Conservation (phyloP, 2,797 vertebrate species). For the Tiaroga cobitis region DNA sequence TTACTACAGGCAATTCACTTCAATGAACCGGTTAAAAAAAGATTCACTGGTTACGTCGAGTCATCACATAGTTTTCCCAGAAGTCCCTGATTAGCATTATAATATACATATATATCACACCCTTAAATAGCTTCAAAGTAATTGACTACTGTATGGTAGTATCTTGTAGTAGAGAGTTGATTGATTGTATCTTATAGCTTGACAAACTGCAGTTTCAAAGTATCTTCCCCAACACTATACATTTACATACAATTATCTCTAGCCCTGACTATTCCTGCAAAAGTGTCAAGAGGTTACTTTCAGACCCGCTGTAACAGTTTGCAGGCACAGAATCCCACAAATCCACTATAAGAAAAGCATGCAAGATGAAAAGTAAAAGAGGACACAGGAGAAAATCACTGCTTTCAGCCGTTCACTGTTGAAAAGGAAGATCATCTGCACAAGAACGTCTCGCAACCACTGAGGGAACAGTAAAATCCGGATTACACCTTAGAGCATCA, state of each 20-base stretch:
- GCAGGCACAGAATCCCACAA: background rate
- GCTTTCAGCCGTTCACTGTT: background rate
- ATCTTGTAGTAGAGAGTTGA: background rate
- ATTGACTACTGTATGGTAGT: background rate
- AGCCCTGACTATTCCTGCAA: background rate
- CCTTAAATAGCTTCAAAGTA: background rate
- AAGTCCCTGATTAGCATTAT: background rate
- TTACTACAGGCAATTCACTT: background rate
- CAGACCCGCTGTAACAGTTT: background rate
- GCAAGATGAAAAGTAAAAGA: background rate
- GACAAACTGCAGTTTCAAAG: background rate
- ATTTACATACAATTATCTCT: slow-evolving; percentile 10
- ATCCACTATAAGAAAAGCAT: background rate
- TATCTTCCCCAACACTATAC: background rate
- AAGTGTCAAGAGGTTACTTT: background rate
- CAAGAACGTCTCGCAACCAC: background rate
- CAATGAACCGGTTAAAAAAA: background rate
- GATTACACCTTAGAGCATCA: background rate
- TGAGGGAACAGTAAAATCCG: background rate
- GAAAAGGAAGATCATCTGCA: background rate
- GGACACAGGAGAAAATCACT: background rate
- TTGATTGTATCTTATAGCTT: background rate
- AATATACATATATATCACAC: background rate
- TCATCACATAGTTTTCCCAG: background rate
- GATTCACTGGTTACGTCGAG: background rate